Percentiles rank a stretch among this genome's conserved stretches.
Conservation (phyloP, 2,888 invertebrate species). For the Beris chalybata region DNA sequence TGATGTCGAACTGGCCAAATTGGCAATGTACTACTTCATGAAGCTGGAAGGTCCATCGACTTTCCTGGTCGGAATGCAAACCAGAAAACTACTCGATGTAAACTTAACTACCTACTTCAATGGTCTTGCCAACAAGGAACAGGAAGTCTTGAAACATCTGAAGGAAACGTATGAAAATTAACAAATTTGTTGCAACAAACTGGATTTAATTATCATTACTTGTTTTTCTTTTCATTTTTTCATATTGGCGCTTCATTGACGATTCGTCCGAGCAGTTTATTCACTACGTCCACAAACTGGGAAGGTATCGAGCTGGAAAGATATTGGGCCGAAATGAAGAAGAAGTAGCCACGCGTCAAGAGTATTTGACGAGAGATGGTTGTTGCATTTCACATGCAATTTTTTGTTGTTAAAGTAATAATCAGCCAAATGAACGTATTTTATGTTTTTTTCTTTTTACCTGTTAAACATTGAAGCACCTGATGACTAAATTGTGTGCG, state of each 20-base stretch:
- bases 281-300: slow-evolving; percentile 60
- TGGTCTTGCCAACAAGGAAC: slow-evolving; percentile 69
- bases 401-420: too few species aligned
- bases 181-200: neutral
- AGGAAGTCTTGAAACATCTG: slow-evolving; percentile 63
- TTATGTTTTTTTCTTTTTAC: too few species aligned
- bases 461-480: too few species aligned
- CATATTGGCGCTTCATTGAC: slow-evolving; percentile 3
- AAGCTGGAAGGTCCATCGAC: slow-evolving; percentile 67
- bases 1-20: slow-evolving; percentile 67
- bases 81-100: slow-evolving; percentile 61
- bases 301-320: slow-evolving; percentile 65
- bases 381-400: too few species aligned
- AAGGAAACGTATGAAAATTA: slow-evolving; percentile 61
- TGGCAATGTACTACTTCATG: slow-evolving; percentile 70
- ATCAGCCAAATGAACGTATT: too few species aligned
- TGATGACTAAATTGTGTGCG: too few species aligned
- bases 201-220: slow-evolving; percentile 12
- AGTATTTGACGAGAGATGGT: neutral
- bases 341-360: slow-evolving; percentile 15
- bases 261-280: slow-evolving; percentile 51
- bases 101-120: slow-evolving; percentile 67
- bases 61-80: slow-evolving; percentile 77
- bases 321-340: slow-evolving; percentile 54
- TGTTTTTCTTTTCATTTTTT: slow-evolving; percentile 43